These are phyloP conservation scores for Cryptomyrus ogoouensis DNA, from an alignment of 2,113 vertebrate species.

Conservation along the genomic window DNA sequence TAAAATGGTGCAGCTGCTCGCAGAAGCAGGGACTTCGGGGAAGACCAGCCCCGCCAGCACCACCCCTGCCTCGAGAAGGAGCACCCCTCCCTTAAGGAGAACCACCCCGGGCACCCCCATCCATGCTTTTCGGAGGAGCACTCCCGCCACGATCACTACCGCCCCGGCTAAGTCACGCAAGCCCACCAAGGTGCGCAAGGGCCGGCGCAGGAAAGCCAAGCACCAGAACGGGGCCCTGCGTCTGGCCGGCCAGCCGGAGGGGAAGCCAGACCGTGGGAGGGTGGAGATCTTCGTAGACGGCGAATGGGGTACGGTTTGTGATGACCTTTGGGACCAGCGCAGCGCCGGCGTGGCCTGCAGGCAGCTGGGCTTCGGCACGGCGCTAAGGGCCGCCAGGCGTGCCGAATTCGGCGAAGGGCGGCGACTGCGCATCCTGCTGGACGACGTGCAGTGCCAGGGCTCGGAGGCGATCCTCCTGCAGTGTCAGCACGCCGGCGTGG, in stretches of 20 bases:
- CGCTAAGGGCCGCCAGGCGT: constrained; percentile 67
- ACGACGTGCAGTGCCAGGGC: constrained; percentile 77
- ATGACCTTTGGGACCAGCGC: constrained; percentile 70
- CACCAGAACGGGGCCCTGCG: constrained; percentile 60
- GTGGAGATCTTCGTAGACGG: constrained; percentile 74
- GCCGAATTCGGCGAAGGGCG: constrained; percentile 78
- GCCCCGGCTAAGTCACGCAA: constrained; percentile 27
- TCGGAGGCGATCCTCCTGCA: constrained; percentile 71
- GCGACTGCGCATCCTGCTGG: constrained; percentile 71
- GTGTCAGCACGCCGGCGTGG: constrained; percentile 67
- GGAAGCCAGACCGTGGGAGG: constrained; percentile 56
- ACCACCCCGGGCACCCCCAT: not conserved
- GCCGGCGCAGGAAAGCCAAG: constrained; percentile 49
- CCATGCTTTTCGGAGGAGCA: not conserved
- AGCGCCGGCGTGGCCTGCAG: constrained; percentile 75
- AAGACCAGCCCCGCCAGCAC: constrained; percentile 7
- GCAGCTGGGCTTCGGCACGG: constrained; percentile 75
- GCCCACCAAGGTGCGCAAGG: constrained; percentile 36
- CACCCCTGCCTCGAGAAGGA: not conserved
- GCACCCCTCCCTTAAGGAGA: not conserved
- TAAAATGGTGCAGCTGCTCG: constrained; percentile 42
- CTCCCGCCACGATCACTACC: not conserved
- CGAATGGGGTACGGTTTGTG: constrained; percentile 85
- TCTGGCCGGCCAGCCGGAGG: constrained; percentile 53
- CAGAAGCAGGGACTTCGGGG: not conserved